phyloP scores from a whole-genome alignment of 2,113 vertebrate species.

The Cervus canadensis region DNA sequence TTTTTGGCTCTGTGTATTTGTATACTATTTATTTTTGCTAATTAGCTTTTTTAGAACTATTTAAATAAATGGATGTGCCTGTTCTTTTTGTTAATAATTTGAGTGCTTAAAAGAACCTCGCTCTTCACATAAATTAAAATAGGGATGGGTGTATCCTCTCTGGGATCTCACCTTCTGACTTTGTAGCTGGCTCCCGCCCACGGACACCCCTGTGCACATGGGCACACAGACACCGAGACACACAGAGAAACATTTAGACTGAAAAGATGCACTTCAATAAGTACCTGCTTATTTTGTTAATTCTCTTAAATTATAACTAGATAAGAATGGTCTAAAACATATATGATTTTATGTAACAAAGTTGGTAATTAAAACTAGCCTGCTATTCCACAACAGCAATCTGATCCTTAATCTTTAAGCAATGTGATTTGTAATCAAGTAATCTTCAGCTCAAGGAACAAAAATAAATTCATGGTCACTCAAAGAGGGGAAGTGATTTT shows the following conservation, averaged over 20 bases:
- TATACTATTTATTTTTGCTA: constrained; percentile 68
- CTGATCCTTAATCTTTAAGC: constrained; percentile 71
- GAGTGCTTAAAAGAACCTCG: constrained; percentile 71
- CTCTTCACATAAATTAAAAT: constrained; percentile 62
- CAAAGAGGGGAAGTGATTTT: constrained; percentile 79
- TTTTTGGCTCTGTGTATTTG: constrained; percentile 73
- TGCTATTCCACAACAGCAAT: constrained; percentile 66
- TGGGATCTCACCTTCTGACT: constrained; percentile 73
- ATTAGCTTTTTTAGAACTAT: constrained; percentile 59
- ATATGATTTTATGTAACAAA: constrained; percentile 75
- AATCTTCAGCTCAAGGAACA: constrained; percentile 83
- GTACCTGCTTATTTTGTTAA: constrained; percentile 79
- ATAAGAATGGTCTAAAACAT: constrained; percentile 78
- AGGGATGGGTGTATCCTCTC: constrained; percentile 54
- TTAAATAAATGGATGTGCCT: constrained; percentile 76
- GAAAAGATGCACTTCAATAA: constrained; percentile 83
- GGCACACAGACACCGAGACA: constrained; percentile 48
- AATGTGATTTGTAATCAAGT: constrained; percentile 83
- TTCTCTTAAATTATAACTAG: constrained; percentile 79
- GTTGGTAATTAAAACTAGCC: constrained; percentile 81
- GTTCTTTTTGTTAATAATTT: constrained; percentile 52
- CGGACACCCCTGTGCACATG: not conserved
- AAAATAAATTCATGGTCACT: constrained; percentile 81
- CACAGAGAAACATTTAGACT: constrained; percentile 73
- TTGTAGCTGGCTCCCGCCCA: constrained; percentile 68